Percentiles rank a stretch among this genome's conserved stretches.
These are phyloP conservation scores for Heliothis subflexa DNA, from an alignment of 1,140 invertebrate species.

Conservation along the genomic window DNA sequence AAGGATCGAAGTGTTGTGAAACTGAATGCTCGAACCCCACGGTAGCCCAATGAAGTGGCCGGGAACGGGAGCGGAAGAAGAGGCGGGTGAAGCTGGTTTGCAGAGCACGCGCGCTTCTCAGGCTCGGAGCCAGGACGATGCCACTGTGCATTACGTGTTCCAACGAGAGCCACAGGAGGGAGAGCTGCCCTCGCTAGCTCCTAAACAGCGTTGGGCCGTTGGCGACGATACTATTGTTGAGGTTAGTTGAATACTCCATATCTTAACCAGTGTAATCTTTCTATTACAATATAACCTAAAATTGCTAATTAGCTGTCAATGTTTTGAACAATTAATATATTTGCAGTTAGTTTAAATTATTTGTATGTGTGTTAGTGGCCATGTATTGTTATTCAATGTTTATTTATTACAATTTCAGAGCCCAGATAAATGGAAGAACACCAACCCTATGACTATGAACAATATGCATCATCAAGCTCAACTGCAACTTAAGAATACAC, in stretches of 20 bases:
- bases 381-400: slow-evolving; percentile 24
- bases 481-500: slow-evolving; percentile 83
- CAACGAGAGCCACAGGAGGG: slow-evolving; percentile 92
- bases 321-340: not conserved
- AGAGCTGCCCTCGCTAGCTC: slow-evolving; percentile 90
- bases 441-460: slow-evolving; percentile 80
- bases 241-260: slow-evolving; percentile 73
- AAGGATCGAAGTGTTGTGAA: slow-evolving; percentile 73
- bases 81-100: slow-evolving; percentile 80
- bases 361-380: not conserved
- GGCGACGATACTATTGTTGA: slow-evolving; percentile 93
- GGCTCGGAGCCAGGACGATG: slow-evolving; percentile 92
- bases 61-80: slow-evolving; percentile 84
- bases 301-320: slow-evolving; percentile 50
- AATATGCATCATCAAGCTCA: slow-evolving; percentile 77
- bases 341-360: not conserved
- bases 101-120: slow-evolving; percentile 79
- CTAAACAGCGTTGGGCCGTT: slow-evolving; percentile 92
- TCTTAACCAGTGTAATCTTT: slow-evolving; percentile 19
- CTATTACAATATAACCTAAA: slow-evolving; percentile 64
- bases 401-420: slow-evolving; percentile 86
- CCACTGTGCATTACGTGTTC: slow-evolving; percentile 95
- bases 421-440: slow-evolving; percentile 91
- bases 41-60: slow-evolving; percentile 87
- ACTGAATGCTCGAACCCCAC: slow-evolving; percentile 87